Evolutionary conservation across 2,797 vertebrate species (phyloP).

Genomic region (Neosilurus mollespiculum): DNA sequence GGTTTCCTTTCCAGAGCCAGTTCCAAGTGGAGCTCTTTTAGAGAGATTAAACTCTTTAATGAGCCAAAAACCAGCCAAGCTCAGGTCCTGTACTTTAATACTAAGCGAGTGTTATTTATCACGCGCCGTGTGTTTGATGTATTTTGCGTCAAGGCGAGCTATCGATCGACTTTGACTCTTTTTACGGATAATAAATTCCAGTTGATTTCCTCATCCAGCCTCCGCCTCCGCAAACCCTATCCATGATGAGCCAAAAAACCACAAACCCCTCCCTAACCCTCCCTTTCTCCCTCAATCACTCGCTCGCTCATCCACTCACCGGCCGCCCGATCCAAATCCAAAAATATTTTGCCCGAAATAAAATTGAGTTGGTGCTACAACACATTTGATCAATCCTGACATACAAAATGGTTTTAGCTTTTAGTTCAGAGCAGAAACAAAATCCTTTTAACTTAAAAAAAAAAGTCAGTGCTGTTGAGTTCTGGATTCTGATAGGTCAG

Average conservation of each 20-base stretch:
- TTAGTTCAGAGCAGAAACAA: neutral
- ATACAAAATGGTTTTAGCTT: neutral
- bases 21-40: constrained; percentile 6
- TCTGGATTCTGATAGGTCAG: neutral
- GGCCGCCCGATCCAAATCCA: neutral
- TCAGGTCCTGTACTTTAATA: neutral
- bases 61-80: neutral
- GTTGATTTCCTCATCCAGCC: neutral
- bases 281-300: neutral
- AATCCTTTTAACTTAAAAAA: neutral
- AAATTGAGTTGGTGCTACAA: neutral
- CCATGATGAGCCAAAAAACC: neutral
- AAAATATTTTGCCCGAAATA: neutral
- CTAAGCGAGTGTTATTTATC: neutral
- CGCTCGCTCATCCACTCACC: too few species aligned
- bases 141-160: neutral
- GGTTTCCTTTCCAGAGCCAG: neutral
- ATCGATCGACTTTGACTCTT: constrained; percentile 20
- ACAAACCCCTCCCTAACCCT: neutral
- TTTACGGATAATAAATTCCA: constrained; percentile 25
- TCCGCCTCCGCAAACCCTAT: neutral
- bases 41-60: neutral
- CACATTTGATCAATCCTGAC: too few species aligned
- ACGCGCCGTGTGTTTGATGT: constrained; percentile 13
- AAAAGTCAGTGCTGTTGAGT: neutral